phyloP scores from a whole-genome alignment of 2,113 vertebrate genomes.

The Hippopotamus amphibius region DNA sequence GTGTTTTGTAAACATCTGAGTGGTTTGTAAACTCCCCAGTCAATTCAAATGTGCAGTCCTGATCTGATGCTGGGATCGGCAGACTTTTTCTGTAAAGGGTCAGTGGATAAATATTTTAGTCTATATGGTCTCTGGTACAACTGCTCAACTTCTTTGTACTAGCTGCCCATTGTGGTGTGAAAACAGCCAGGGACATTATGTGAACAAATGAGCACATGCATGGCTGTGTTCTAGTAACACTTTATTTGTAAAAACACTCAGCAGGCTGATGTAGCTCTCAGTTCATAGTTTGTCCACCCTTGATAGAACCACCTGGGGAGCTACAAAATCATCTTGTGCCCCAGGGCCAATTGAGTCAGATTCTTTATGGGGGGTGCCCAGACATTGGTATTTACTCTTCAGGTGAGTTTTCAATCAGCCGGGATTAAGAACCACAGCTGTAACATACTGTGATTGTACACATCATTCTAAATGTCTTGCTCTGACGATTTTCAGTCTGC shows the following conservation, averaged over 20 bases:
- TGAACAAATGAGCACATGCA: rapidly evolving
- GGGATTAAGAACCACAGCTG: not conserved
- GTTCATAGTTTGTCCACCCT: not conserved
- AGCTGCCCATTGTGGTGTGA: too few relatives aligned
- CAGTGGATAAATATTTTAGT: not conserved
- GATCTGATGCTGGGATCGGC: not conserved
- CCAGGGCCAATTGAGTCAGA: not conserved
- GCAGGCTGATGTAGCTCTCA: too few relatives aligned
- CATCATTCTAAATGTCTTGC: not conserved
- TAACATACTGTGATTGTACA: not conserved
- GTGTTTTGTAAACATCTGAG: not conserved
- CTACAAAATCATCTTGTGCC: not conserved
- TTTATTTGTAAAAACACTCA: not conserved
- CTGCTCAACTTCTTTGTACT: not conserved
- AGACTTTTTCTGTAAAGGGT: not conserved
- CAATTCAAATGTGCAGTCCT: not conserved
- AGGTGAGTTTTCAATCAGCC: not conserved
- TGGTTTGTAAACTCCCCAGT: not conserved
- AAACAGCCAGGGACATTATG: not conserved
- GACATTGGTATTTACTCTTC: not conserved
- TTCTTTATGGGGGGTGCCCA: not conserved
- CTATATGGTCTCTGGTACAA: not conserved
- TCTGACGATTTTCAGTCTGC: not conserved
- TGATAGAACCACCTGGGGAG: not conserved
- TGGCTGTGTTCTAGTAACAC: not conserved